phyloP scores from a whole-genome alignment of 2,888 invertebrate species.

The Thera britannica region DNA sequence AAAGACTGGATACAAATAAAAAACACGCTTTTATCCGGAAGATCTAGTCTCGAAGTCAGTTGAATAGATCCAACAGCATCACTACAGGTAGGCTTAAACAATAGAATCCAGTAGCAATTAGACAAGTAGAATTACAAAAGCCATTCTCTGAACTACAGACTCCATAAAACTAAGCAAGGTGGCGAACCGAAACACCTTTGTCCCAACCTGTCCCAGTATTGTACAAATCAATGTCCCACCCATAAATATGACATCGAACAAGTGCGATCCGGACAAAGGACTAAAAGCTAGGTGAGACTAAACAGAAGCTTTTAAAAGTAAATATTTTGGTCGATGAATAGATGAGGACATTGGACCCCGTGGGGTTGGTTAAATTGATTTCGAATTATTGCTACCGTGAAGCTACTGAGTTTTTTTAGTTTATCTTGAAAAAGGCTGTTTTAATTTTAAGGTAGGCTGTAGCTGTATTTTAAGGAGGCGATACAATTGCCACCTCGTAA shows the following conservation, averaged over 20 bases:
- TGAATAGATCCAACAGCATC: too few relatives aligned
- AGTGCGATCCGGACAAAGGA: slow-evolving; percentile 39
- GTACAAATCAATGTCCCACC: slow-evolving; percentile 39
- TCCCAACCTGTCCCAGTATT: slow-evolving; percentile 36
- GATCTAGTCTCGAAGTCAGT: too few relatives aligned
- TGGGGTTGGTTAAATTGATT: slow-evolving; percentile 42
- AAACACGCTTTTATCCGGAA: too few relatives aligned
- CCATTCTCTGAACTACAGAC: slow-evolving; percentile 32
- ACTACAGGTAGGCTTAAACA: slow-evolving; percentile 2
- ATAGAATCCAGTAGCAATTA: slow-evolving; percentile 30
- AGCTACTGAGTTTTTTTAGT: slow-evolving; percentile 9
- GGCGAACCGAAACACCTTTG: slow-evolving; percentile 29
- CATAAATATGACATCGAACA: slow-evolving; percentile 48
- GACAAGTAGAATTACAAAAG: slow-evolving; percentile 13
- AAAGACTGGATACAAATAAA: too few relatives aligned
- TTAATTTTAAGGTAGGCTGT: neutral
- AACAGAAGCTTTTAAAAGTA: slow-evolving; percentile 58
- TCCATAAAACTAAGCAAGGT: slow-evolving; percentile 17
- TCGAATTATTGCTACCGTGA: slow-evolving; percentile 30
- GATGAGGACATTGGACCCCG: slow-evolving; percentile 40
- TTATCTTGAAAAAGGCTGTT: neutral
- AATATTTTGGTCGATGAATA: slow-evolving; percentile 74
- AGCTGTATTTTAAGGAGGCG: neutral
- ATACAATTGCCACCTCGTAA: neutral
- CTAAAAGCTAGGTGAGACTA: slow-evolving; percentile 26